Conservation (phyloP, 2,888 invertebrate species). For the Sericinus montela region DNA sequence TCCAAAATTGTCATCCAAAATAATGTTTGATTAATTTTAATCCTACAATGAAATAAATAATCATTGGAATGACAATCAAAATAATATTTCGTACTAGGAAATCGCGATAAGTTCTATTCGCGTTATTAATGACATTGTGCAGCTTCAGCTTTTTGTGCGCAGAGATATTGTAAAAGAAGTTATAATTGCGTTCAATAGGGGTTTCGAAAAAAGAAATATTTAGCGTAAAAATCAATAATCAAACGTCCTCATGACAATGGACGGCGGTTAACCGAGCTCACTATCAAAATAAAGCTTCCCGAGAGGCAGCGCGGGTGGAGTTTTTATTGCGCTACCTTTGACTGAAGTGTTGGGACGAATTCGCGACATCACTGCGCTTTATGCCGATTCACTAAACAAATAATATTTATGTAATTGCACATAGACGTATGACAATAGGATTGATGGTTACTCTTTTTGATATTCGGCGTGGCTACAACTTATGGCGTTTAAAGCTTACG, state of each 20-base stretch:
- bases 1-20: no score
- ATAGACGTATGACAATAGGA: no score
- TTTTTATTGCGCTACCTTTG: constrained; percentile 56
- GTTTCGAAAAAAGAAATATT: constrained; percentile 67
- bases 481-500: no score
- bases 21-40: no score
- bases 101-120: constrained; percentile 69
- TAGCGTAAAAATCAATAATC: constrained; percentile 79
- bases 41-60: not conserved
- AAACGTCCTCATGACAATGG: constrained; percentile 62
- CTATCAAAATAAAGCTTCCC: constrained; percentile 71
- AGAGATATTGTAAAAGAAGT: constrained; percentile 63
- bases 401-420: constrained; percentile 1
- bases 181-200: constrained; percentile 68
- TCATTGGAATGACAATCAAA: constrained; percentile 24
- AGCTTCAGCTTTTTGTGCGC: constrained; percentile 53
- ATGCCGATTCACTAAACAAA: constrained; percentile 20
- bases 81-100: constrained; percentile 29
- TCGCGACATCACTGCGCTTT: constrained; percentile 36
- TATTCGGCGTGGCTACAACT: no score
- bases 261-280: constrained; percentile 65
- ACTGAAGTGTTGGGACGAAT: constrained; percentile 51
- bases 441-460: no score
- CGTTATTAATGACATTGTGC: constrained; percentile 73
- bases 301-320: constrained; percentile 71